These are phyloP conservation scores for Tenebrosternarchus preto DNA, from an alignment of 2,113 vertebrate genomes.

Conservation along the genomic window DNA sequence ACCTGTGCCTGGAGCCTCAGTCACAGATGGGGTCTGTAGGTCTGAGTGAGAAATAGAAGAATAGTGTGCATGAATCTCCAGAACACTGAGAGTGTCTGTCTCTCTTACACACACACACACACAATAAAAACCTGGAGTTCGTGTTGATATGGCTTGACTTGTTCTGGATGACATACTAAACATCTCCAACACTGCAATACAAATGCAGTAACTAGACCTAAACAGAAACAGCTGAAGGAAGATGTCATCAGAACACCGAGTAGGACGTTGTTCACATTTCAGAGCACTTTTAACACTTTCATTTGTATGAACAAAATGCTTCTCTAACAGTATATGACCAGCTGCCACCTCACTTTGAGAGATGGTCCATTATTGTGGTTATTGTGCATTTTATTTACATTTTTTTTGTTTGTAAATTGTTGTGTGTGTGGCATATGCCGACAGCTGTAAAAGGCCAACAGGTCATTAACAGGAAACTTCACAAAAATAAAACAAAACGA, in stretches of 20 bases:
- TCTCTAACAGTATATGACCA: neutral
- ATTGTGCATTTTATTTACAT: too few species aligned
- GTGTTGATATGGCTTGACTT: neutral
- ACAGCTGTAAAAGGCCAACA: neutral
- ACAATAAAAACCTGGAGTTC: neutral
- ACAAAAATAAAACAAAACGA: neutral
- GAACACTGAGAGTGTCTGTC: too few species aligned
- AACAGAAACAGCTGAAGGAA: neutral
- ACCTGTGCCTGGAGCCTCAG: too few species aligned
- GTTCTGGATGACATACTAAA: neutral
- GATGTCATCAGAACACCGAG: neutral
- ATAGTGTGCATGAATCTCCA: too few species aligned
- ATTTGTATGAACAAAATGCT: slow-evolving; percentile 17
- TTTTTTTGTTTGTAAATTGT: neutral
- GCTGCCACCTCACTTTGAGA: neutral
- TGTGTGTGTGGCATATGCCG: neutral
- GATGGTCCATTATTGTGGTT: neutral
- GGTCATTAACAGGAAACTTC: neutral
- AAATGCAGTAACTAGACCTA: neutral
- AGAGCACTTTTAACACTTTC: slow-evolving; percentile 47
- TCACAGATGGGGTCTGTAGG: too few species aligned
- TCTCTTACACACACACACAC: neutral
- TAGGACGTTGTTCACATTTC: slow-evolving; percentile 34
- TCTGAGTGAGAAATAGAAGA: too few species aligned
- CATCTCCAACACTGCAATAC: neutral